Conservation (phyloP, 2,888 invertebrate species). For the Eupithecia insigniata region DNA sequence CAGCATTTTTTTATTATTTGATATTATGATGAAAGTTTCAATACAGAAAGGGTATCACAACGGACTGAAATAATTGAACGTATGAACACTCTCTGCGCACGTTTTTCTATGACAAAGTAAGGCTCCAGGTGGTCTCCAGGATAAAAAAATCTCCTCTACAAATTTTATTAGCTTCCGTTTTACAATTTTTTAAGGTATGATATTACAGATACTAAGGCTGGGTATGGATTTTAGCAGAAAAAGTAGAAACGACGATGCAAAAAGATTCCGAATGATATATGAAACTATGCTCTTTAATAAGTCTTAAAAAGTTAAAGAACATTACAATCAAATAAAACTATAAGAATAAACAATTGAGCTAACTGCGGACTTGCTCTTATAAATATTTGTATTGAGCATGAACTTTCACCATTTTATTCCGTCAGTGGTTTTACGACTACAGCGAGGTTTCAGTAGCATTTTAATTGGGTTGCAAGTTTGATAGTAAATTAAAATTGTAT, state of each 20-base stretch:
- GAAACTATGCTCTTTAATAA: no score
- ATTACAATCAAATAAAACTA: no score
- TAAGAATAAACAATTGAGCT: no score
- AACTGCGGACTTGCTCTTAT: not conserved
- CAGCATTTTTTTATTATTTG: no score
- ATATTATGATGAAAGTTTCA: no score
- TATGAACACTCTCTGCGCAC: no score
- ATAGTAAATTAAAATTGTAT: constrained; percentile 59
- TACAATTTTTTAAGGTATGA: not conserved
- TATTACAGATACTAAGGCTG: not conserved
- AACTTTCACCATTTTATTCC: not conserved
- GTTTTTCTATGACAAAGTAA: no score
- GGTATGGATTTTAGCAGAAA: not conserved
- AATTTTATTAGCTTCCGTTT: not conserved
- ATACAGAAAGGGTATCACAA: no score
- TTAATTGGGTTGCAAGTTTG: constrained; percentile 58
- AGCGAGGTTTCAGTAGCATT: constrained; percentile 28
- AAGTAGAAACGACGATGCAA: not conserved
- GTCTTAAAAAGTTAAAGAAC: no score
- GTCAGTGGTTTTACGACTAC: constrained; percentile 7
- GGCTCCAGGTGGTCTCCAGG: no score
- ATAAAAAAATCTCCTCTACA: not conserved
- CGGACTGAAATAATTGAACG: no score
- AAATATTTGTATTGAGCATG: not conserved
- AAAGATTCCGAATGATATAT: not conserved